Conservation (phyloP, 2,888 invertebrate species). For the Nemoura dubitans region DNA sequence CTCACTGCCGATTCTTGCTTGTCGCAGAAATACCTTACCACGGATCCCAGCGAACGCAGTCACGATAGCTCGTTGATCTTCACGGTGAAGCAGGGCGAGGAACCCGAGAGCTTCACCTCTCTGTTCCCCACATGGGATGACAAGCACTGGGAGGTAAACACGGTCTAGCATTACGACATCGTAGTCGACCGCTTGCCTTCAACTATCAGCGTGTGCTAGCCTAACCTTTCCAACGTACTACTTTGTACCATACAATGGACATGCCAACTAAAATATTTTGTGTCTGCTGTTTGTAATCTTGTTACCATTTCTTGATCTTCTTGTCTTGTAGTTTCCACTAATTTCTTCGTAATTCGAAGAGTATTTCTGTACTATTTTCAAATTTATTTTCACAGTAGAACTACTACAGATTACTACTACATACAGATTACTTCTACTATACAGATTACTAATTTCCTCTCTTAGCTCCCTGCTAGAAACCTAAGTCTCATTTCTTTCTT, state of each 20-base stretch:
- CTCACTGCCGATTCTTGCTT: neutral
- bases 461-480: neutral
- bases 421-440: too few species aligned
- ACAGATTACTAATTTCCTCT: neutral
- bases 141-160: conserved; percentile 69
- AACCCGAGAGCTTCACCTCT: conserved; percentile 77
- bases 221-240: neutral
- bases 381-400: neutral
- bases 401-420: too few species aligned
- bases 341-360: neutral
- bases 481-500: neutral
- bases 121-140: conserved; percentile 81
- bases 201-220: neutral
- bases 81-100: conserved; percentile 76
- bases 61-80: conserved; percentile 74
- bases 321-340: neutral
- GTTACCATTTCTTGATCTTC: neutral
- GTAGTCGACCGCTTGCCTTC: neutral
- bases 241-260: neutral
- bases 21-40: conserved; percentile 73
- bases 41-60: conserved; percentile 73
- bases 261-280: neutral
- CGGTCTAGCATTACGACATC: conserved; percentile 19
- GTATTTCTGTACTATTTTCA: neutral
- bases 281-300: conserved; percentile 12